Base-by-base conservation (phyloP, 2,888 invertebrate genomes). In the Salpingus planirostris region DNA sequence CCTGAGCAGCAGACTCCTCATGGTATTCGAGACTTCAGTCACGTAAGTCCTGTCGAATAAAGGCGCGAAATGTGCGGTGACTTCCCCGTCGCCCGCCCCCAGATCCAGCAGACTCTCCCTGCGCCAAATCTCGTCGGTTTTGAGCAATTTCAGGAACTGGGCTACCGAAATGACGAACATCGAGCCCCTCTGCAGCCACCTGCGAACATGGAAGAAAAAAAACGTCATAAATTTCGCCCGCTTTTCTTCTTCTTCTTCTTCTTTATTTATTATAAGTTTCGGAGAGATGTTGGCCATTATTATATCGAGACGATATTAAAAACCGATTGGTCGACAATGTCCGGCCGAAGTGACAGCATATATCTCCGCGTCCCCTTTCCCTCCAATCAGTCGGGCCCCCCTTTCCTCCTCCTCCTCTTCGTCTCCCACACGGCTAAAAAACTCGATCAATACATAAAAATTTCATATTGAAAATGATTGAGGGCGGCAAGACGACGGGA, bases 21-120 rank as follows among this genome's bases (percentile, higher is more conserved):
- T 97, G 27, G 86, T 78, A 31, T 73, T 71, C 1, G 95, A 95
- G 44, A 92, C 81, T 66, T 97, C 97, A 0, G 96, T 97, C 31
- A 84, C 90, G 64, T 83, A 89, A 24, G 85, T 77, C 31, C 74
- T 67, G 3, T 70, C 61, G 67, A 84, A 91, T 40, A 85, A 74
- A 29, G 75, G 71, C 0, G 81, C 76, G 65, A 95, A 76, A 36
- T 81, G 75, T 11, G 79, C 70, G 22, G 95, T 95, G 29, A 95
- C 91, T 55, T 85, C 83, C 0, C 97, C 97, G 67, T 97, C 96
- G 2, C 96, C 96, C 2, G 96, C 95, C 27, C 96, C 96, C 31
- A 96, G 72, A 68, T 96, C 95, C 27, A 95, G 69, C 23, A 83
- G 57, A 5, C 75, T 66, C 31, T 69, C 56, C 58, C 67, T 60